phyloP scores from a whole-genome alignment of 2,888 invertebrate species.

The Cantharis rustica region DNA sequence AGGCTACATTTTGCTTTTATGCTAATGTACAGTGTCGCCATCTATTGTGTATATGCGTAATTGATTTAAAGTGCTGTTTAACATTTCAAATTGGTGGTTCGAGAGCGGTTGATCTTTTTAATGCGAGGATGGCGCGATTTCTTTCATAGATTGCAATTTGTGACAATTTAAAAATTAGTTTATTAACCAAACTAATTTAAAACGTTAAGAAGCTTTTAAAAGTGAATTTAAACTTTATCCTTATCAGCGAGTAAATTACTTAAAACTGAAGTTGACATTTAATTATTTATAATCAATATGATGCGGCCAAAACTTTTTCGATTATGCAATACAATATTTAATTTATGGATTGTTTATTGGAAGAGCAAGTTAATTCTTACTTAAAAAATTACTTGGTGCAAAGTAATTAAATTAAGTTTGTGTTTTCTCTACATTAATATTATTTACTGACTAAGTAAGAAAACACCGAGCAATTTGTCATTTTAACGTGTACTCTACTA shows the following conservation, averaged over 20 bases:
- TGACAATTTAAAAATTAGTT: neutral
- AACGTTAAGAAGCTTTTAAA: neutral
- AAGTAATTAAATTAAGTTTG: neutral
- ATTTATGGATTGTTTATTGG: neutral
- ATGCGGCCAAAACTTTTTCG: neutral
- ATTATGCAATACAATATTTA: neutral
- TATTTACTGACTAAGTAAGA: neutral
- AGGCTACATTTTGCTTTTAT: neutral
- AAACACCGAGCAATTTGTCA: slow-evolving; percentile 2
- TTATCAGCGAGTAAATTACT: neutral
- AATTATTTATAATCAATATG: neutral
- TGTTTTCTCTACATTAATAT: neutral
- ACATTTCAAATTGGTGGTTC: neutral
- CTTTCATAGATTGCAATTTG: neutral
- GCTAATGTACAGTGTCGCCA: neutral
- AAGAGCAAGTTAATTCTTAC: neutral
- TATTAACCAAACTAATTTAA: neutral
- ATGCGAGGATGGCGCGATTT: neutral
- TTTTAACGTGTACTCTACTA: slow-evolving; percentile 1
- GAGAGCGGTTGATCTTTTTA: neutral
- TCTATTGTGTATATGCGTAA: neutral
- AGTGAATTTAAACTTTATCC: neutral
- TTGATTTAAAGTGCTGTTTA: neutral
- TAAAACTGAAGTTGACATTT: neutral
- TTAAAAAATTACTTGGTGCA: neutral